Evolutionary conservation across 2,113 vertebrate species (phyloP).

Genomic region (Onychostruthus taczanowskii): DNA sequence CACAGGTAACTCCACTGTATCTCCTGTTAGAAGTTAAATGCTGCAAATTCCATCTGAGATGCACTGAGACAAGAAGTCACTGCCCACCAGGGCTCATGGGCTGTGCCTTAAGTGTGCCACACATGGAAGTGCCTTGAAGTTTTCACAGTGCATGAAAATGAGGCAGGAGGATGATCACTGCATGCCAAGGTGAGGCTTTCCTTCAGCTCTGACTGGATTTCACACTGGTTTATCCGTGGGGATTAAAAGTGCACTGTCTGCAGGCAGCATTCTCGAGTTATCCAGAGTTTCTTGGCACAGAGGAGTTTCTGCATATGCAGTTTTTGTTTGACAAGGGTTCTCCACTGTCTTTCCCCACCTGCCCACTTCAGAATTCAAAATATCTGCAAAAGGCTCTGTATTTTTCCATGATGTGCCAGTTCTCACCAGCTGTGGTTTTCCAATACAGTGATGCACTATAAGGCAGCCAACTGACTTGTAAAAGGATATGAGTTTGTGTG

Average conservation of each 20-base stretch:
- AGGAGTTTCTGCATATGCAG: not conserved
- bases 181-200: not conserved
- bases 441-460: not conserved
- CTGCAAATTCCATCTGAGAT: not conserved
- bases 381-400: not conserved
- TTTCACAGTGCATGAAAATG: not conserved
- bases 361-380: not conserved
- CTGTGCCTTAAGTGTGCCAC: not conserved
- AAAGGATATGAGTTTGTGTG: not conserved
- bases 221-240: not conserved
- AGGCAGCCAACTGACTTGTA: conserved; percentile 36
- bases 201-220: not conserved
- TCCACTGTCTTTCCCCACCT: not conserved
- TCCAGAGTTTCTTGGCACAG: not conserved
- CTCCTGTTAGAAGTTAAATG: not conserved
- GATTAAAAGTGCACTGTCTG: not conserved
- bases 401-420: not conserved
- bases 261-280: not conserved
- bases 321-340: not conserved
- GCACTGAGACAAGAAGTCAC: not conserved
- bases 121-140: not conserved
- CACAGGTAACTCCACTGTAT: fast-evolving
- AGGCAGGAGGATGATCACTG: not conserved
- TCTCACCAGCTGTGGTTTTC: conserved; percentile 35
- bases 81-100: not conserved